phyloP scores from a whole-genome alignment of 37 sponge, comb jelly and placozoan genomes.

The Aplysina aerophoba region DNA sequence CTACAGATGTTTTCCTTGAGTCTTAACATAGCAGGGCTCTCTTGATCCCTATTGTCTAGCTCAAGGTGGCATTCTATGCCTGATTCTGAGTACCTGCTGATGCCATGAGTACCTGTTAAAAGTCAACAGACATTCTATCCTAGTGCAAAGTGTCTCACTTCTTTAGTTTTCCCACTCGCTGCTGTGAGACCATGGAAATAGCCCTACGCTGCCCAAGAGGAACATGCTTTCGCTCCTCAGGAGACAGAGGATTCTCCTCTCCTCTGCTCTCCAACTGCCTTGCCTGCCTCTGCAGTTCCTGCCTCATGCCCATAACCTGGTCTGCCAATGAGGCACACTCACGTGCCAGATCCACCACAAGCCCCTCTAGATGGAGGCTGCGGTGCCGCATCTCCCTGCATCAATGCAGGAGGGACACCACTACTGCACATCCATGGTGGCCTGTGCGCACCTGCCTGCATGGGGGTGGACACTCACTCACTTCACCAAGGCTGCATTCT shows the following conservation, averaged over 20 bases:
- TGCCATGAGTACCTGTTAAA: no score
- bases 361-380: neutral
- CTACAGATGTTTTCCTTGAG: no score
- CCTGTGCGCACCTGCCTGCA: no score
- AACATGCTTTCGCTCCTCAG: conserved; percentile 1
- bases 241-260: neutral
- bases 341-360: conserved; percentile 21
- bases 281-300: neutral
- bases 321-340: conserved; percentile 27
- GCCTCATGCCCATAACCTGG: conserved; percentile 1
- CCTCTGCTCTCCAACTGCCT: neutral
- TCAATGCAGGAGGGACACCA: neutral
- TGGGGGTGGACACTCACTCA: neutral
- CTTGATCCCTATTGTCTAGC: no score
- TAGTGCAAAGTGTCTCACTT: neutral
- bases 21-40: no score
- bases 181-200: conserved; percentile 17
- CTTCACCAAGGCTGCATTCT: neutral
- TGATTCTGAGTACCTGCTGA: no score
- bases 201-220: conserved; percentile 1
- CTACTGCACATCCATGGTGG: no score
- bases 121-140: no score
- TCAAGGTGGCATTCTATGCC: no score
- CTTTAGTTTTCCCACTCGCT: conserved; percentile 24
- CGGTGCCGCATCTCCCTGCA: neutral